phyloP scores from a whole-genome alignment of 2,113 vertebrate genomes.

The Apteryx mantelli region DNA sequence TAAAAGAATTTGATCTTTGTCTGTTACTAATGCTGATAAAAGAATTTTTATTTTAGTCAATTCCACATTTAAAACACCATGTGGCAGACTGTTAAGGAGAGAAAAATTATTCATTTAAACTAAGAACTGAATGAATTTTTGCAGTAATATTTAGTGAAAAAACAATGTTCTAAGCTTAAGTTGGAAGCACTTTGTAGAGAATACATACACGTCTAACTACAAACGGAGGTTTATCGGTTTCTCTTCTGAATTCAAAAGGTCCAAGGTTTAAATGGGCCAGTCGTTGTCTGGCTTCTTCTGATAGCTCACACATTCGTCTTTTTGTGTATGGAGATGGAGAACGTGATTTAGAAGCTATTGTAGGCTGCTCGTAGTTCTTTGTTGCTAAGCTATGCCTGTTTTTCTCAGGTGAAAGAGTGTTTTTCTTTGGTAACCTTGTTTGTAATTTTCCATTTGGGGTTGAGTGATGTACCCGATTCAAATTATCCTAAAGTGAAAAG shows the following conservation, averaged over 20 bases:
- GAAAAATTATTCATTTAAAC: constrained; percentile 48
- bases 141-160: constrained; percentile 28
- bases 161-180: constrained; percentile 38
- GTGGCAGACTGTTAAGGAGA: constrained; percentile 48
- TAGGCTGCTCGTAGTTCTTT: constrained; percentile 86
- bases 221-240: constrained; percentile 87
- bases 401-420: constrained; percentile 43
- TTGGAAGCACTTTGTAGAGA: constrained; percentile 26
- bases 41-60: constrained; percentile 66
- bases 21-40: constrained; percentile 39
- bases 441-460: constrained; percentile 64
- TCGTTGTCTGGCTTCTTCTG: constrained; percentile 85
- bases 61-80: constrained; percentile 66
- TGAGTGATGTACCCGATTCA: constrained; percentile 8
- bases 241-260: constrained; percentile 92
- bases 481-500: constrained; percentile 65
- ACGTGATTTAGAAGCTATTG: constrained; percentile 88
- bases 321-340: constrained; percentile 93
- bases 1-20: constrained; percentile 62
- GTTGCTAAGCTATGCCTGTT: constrained; percentile 33
- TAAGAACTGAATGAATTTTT: constrained; percentile 42
- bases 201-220: constrained; percentile 84
- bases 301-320: constrained; percentile 93
- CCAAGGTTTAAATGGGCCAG: constrained; percentile 91
- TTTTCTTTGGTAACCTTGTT: constrained; percentile 61